These are phyloP conservation scores for Ophion ellenae DNA, from an alignment of 2,888 invertebrate genomes.

Conservation along the genomic window DNA sequence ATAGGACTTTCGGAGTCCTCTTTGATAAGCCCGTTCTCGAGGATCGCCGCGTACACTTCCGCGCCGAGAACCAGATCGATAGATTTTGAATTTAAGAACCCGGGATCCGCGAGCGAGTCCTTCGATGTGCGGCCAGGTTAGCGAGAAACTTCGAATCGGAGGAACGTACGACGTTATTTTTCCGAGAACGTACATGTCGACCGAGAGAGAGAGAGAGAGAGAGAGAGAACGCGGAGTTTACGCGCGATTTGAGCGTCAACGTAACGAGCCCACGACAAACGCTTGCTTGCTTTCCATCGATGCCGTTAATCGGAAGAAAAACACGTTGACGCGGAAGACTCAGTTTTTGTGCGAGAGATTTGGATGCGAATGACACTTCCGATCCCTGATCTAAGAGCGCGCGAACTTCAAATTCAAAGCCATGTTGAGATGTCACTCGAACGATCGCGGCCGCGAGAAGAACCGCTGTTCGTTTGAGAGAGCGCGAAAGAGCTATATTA, in stretches of 20 bases:
- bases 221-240: constrained; percentile 12
- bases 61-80: constrained; percentile 47
- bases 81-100: constrained; percentile 23
- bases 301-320: constrained; percentile 46
- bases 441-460: constrained; percentile 40
- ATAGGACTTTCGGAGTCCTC: constrained; percentile 15
- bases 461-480: constrained; percentile 9
- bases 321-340: constrained; percentile 24
- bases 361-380: constrained; percentile 31
- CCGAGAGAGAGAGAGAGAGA: constrained; percentile 19
- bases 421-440: constrained; percentile 21
- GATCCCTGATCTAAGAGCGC: constrained; percentile 45
- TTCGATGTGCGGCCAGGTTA: constrained; percentile 46
- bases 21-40: constrained; percentile 28
- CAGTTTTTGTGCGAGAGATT: constrained; percentile 29
- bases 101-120: constrained; percentile 60
- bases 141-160: constrained; percentile 6
- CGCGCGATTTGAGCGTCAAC: constrained; percentile 27
- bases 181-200: constrained; percentile 20
- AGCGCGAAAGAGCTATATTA: constrained; percentile 14
- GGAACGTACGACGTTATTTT: constrained; percentile 49
- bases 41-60: constrained; percentile 16
- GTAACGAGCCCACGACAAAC: constrained; percentile 29
- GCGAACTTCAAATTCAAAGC: constrained; percentile 40
- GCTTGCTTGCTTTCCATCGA: constrained; percentile 29